Conservation (phyloP, 2,113 vertebrate genomes). For the Petaurus breviceps region DNA sequence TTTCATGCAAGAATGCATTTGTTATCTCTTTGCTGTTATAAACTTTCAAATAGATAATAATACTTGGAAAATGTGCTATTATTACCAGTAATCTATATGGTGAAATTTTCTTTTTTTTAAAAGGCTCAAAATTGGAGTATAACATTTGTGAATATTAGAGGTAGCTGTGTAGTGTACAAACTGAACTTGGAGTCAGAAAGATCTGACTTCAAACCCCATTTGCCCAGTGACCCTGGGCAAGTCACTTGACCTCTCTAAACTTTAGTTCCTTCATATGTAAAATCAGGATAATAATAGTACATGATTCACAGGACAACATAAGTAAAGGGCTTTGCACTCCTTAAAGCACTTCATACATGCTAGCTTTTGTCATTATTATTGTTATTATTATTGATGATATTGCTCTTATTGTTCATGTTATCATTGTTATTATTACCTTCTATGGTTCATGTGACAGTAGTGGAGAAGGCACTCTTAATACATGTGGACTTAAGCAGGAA, state of each 20-base stretch:
- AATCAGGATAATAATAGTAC: neutral
- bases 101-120: neutral
- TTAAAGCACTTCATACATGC: neutral
- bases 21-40: slow-evolving; percentile 2
- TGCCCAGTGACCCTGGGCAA: neutral
- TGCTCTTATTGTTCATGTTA: neutral
- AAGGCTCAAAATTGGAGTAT: neutral
- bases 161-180: neutral
- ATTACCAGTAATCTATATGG: neutral
- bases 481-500: neutral
- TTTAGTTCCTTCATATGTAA: neutral
- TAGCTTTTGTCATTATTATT: neutral
- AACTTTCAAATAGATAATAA: neutral
- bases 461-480: neutral
- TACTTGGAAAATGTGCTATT: neutral
- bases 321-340: neutral
- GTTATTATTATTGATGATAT: neutral
- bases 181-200: neutral
- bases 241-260: neutral
- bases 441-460: neutral
- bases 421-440: neutral
- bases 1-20: neutral
- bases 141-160: neutral
- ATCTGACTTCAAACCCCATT: neutral
- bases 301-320: neutral